Percentiles rank a stretch among this genome's conserved stretches.
Conservation (phyloP, 2,797 vertebrate genomes). For the Argyrosomus regius region DNA sequence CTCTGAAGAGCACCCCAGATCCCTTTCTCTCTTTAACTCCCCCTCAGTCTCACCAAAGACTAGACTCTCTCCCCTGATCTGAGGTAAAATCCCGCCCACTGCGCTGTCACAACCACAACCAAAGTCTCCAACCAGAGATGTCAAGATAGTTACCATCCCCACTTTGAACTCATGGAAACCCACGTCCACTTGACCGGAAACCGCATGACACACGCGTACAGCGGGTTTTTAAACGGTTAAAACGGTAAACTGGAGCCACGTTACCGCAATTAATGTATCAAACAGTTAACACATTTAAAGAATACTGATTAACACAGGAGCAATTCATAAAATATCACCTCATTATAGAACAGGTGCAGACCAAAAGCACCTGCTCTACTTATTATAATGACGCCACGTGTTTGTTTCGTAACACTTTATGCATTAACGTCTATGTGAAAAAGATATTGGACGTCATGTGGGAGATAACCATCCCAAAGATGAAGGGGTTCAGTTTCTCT, state of each 20-base stretch:
- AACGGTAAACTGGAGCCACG: too few relatives aligned
- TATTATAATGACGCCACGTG: accelerated
- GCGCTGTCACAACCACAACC: constrained; percentile 77
- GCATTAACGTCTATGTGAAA: not conserved
- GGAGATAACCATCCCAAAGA: not conserved
- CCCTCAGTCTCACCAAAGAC: constrained; percentile 84
- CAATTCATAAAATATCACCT: not conserved
- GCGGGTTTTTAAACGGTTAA: not conserved
- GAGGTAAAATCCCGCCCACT: constrained; percentile 84
- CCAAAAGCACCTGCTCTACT: not conserved
- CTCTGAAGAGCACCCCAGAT: constrained; percentile 77
- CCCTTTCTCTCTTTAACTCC: constrained; percentile 82
- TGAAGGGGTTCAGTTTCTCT: not conserved
- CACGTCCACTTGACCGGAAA: constrained; percentile 35
- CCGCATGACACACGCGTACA: not conserved
- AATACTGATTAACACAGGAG: not conserved
- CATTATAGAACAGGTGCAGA: not conserved
- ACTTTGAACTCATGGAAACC: not conserved
- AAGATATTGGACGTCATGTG: not conserved
- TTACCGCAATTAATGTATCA: not conserved
- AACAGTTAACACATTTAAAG: not conserved
- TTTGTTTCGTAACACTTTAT: not conserved
- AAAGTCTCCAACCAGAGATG: not conserved
- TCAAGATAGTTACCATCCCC: constrained; percentile 64
- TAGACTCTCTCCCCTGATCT: constrained; percentile 82